These are phyloP conservation scores for Gymnorhina tibicen DNA, from an alignment of 2,113 vertebrate species.

Conservation along the genomic window DNA sequence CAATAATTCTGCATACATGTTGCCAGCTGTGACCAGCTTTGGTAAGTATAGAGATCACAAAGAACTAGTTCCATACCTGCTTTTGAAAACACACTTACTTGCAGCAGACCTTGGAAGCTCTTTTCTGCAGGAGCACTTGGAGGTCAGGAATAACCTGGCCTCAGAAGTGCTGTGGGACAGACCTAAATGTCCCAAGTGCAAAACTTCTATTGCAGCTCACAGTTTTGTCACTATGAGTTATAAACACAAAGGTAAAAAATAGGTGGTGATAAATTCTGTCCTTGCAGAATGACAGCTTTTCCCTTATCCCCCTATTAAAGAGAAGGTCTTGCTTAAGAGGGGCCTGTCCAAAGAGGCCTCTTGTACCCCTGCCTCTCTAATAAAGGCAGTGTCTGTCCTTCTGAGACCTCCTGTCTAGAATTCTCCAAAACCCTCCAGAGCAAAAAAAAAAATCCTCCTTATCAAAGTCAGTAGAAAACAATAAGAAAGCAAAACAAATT, in stretches of 20 bases:
- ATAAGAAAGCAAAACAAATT: background rate
- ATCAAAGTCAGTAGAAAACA: background rate
- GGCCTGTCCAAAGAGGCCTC: background rate
- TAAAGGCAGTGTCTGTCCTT: background rate
- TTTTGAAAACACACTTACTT: background rate
- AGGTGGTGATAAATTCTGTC: background rate
- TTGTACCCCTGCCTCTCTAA: background rate
- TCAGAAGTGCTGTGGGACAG: background rate
- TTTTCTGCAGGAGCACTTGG: background rate
- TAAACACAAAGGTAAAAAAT: background rate
- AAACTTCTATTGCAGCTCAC: background rate
- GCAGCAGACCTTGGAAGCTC: background rate
- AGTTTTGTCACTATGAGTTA: background rate
- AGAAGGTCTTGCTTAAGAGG: background rate
- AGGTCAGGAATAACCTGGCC: background rate
- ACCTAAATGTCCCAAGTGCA: background rate
- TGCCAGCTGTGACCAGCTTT: background rate
- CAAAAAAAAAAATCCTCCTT: background rate
- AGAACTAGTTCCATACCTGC: background rate
- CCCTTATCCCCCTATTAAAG: background rate
- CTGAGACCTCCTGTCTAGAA: background rate
- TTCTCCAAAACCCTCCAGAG: background rate
- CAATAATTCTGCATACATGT: background rate
- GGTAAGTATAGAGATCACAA: background rate
- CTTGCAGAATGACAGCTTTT: background rate